These are phyloP conservation scores for Gymnocephalus cernua DNA, from an alignment of 2,113 vertebrate species.

Conservation along the genomic window DNA sequence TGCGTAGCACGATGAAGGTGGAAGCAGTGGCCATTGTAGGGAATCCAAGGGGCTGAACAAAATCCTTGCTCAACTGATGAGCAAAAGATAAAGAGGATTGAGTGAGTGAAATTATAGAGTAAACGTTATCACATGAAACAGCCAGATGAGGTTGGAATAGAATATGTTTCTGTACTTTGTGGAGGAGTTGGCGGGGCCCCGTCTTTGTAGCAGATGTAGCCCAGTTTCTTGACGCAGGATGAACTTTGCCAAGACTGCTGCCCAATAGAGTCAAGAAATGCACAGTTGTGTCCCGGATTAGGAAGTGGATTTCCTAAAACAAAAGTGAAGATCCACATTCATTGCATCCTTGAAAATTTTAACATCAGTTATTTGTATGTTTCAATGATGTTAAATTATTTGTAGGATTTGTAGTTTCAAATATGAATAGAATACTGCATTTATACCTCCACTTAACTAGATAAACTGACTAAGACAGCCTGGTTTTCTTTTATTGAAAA, in stretches of 20 bases:
- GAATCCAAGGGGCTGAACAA: slow-evolving; percentile 89
- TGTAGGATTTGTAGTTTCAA: neutral
- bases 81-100: neutral
- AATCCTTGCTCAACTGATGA: slow-evolving; percentile 78
- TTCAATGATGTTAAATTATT: neutral
- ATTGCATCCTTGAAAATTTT: neutral
- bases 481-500: neutral
- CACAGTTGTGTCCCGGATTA: slow-evolving; percentile 90
- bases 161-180: slow-evolving; percentile 56
- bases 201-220: slow-evolving; percentile 92
- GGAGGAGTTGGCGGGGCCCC: slow-evolving; percentile 60
- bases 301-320: slow-evolving; percentile 88
- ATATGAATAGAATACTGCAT: neutral
- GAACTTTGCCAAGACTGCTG: slow-evolving; percentile 89
- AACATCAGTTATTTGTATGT: neutral
- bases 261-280: slow-evolving; percentile 83
- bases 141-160: rapidly evolving
- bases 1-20: slow-evolving; percentile 82
- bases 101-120: slow-evolving; percentile 1
- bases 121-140: neutral
- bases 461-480: neutral
- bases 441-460: neutral
- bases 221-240: slow-evolving; percentile 87
- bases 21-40: slow-evolving; percentile 92
- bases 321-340: neutral